Evolutionary conservation across 2,797 vertebrate genomes (phyloP), one percentile per base, ranked within the genome.

Genomic region (Helostoma temminkii): DNA sequence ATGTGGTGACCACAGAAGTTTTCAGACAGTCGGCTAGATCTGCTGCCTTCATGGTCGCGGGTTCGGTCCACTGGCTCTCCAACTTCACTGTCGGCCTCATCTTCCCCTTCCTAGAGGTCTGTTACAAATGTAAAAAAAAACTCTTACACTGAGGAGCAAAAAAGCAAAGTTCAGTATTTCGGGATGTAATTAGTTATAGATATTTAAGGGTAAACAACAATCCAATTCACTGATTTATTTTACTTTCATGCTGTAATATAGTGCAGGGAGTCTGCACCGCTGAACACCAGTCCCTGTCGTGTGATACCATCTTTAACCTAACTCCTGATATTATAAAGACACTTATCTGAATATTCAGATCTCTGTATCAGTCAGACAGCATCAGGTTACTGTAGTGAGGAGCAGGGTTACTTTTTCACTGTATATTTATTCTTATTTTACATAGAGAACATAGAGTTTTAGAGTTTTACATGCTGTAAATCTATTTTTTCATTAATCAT

Each of bases 21-120:
- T 99, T 98, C 92, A 92, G 97, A 66, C 97, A 99, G 90, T 95
- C 96, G 0, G 96, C 97, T 25, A 93, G 97, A 10, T 93, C 97
- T 0, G 90, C 96, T 0, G 97, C 98, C 0, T 99, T 95, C 92
- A 98, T 97, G 96, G 93, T 98, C 10, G 96, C 94, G 0, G 98
- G 98, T 9, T 96, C 94, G 0, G 93, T 98, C 56, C 98, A 99
- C 85, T 98, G 97, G 97, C 88, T 98, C 0, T 96, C 89, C 79
- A 98, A 98, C 93, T 98, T 98, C 88, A 78, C 89, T 0, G 95
- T 99, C 36, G 98, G 98, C 9, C 91, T 98, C 0, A 5, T 97
- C 56, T 99, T 99, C 74, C 96, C 95, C 2, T 99, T 96, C 84
- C 91, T 98, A 37, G 94, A 96, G 94, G 97, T 98, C 59, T 78